phyloP scores from a whole-genome alignment of 2,888 invertebrate genomes.

The Drosophila planitibia region DNA sequence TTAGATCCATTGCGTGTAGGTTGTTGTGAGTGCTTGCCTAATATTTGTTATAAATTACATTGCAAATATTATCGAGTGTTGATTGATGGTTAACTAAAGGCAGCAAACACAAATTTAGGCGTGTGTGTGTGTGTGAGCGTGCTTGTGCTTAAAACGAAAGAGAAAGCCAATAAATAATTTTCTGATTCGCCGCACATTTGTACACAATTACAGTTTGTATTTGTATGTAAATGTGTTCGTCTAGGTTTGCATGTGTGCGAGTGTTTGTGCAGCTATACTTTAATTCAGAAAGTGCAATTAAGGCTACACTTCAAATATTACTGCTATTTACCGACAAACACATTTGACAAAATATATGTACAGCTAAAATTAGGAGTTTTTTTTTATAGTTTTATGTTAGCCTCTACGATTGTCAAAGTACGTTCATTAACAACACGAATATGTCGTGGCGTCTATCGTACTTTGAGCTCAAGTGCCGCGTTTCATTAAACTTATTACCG shows the following conservation, averaged over 20 bases:
- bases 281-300: slow-evolving; percentile 46
- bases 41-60: slow-evolving; percentile 43
- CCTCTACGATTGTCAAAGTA: slow-evolving; percentile 7
- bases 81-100: slow-evolving; percentile 26
- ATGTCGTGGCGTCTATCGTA: slow-evolving; percentile 40
- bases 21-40: slow-evolving; percentile 31
- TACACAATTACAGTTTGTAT: slow-evolving; percentile 18
- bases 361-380: slow-evolving; percentile 9
- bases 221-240: slow-evolving; percentile 10
- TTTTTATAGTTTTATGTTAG: background rate
- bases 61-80: slow-evolving; percentile 23
- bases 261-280: slow-evolving; percentile 34
- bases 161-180: slow-evolving; percentile 52
- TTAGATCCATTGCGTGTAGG: slow-evolving; percentile 26
- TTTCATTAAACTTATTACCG: slow-evolving; percentile 53
- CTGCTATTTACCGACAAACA: slow-evolving; percentile 14
- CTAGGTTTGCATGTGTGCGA: background rate
- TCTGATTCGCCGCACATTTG: slow-evolving; percentile 36
- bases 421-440: slow-evolving; percentile 53
- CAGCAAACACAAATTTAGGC: slow-evolving; percentile 4
- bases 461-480: slow-evolving; percentile 72
- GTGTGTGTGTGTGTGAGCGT: slow-evolving; percentile 3
- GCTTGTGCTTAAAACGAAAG: slow-evolving; percentile 25
- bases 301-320: slow-evolving; percentile 29
- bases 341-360: slow-evolving; percentile 1